A percentile compares a stretch with the other conserved stretches of the same genome.
These are phyloP conservation scores for Trochalopteron elliotii DNA, from an alignment of 2,113 vertebrate species.

Conservation along the genomic window DNA sequence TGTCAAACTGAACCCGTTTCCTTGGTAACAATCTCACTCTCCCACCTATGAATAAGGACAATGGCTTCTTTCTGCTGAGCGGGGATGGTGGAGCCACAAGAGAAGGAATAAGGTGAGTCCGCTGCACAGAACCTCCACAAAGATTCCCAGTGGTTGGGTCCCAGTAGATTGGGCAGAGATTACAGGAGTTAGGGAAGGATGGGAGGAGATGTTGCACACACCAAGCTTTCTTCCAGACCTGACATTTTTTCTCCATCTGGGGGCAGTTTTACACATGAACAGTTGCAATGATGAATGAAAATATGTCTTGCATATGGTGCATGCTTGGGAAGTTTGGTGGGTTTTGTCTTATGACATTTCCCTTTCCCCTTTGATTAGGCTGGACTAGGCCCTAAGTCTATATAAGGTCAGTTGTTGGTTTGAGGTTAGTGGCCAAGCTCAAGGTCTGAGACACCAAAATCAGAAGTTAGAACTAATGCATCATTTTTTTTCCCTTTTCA, in stretches of 20 bases:
- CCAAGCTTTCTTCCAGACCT: not conserved
- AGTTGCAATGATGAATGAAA: not conserved
- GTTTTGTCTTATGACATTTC: not conserved
- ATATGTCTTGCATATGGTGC: not conserved
- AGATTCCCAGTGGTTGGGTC: not conserved
- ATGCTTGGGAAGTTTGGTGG: not conserved
- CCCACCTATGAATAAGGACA: constrained; percentile 47
- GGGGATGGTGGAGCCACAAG: not conserved
- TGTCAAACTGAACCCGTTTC: constrained; percentile 46
- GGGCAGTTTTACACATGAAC: not conserved
- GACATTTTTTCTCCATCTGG: not conserved
- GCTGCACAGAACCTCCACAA: not conserved
- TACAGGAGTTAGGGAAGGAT: not conserved
- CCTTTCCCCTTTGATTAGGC: not conserved
- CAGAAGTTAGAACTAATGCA: not conserved
- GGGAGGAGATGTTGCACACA: not conserved
- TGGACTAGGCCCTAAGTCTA: not conserved
- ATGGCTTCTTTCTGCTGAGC: constrained; percentile 11
- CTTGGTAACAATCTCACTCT: constrained; percentile 55
- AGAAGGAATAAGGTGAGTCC: not conserved
- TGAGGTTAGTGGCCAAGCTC: not conserved
- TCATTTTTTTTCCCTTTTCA: not conserved
- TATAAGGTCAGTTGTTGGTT: not conserved
- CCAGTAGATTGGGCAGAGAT: not conserved
- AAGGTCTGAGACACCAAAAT: not conserved